Evolutionary conservation across 1,140 invertebrate genomes (phyloP), one percentile per base, ranked within the genome.

Genomic region (Steinernema khuongi): DNA sequence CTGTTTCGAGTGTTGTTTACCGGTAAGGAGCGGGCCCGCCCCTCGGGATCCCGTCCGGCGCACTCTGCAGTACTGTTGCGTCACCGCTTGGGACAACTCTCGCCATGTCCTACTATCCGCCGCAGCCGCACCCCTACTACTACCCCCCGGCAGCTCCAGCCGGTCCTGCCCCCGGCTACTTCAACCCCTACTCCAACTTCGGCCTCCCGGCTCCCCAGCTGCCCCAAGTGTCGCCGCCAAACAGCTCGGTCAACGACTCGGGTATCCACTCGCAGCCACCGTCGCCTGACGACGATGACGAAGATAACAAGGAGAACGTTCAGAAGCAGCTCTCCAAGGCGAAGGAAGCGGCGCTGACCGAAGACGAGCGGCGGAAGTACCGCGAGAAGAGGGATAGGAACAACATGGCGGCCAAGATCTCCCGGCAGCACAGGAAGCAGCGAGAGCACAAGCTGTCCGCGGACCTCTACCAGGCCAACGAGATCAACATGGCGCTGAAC

Each of bases 11-110:
- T 41, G 50, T 60, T 60, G 50, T 60, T 60, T 60, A 60, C 50
- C 50, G 50, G 22, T 4, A 22, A 26, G 4, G 50, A 22, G 26
- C 26, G 11, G 19, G 4, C 7, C 50, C 50, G 7, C 50, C 7
- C 50, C 22, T 60, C 50, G 7, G 50, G 26, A 22, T 60, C 50
- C 50, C 26, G 11, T n/a, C 14, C 50, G 14, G 11, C 14, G 50
- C 50, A 22, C 50, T 14, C 50, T 14, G 50, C 50, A 60, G 50
- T 60, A 22, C 50, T 60, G 50, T 60, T 60, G 50, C 50, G 50
- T 60, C 50, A 60, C 50, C 50, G 50, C 50, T 22, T 60, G 50
- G 19, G 22, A 60, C 50, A 60, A 60, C 50, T 60, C 19, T 22
- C n/a, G 36, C 36, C 36, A n/a, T 7, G 50, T 60, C 11, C 50